Evolutionary conservation across 2,888 invertebrate genomes (phyloP).

Genomic region (Leptothorax acervorum): DNA sequence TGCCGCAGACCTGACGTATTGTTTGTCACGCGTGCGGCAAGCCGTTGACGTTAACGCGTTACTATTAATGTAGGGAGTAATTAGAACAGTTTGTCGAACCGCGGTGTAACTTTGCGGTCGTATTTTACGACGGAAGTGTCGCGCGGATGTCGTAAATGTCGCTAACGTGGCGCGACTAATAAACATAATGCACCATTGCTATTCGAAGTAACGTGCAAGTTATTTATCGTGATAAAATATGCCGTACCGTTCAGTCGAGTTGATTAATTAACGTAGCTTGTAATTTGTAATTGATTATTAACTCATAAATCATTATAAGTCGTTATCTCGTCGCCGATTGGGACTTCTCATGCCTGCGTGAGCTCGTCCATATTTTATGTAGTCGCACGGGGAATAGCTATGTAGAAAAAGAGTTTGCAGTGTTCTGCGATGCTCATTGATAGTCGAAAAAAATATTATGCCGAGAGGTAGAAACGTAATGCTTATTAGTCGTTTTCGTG

Average conservation of each 20-base stretch:
- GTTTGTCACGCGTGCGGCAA: conserved; percentile 37
- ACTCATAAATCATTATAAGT: not conserved
- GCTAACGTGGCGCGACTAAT: conserved; percentile 39
- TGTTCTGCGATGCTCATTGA: conserved; percentile 1
- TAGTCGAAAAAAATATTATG: not conserved
- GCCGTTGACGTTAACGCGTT: conserved; percentile 44
- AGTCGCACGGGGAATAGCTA: not conserved
- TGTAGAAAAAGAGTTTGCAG: not conserved
- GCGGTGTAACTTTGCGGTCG: conserved; percentile 17
- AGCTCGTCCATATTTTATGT: not conserved
- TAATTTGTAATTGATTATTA: not conserved
- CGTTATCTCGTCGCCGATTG: conserved; percentile 20
- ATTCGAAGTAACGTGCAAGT: conserved; percentile 12
- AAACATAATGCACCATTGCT: conserved; percentile 33
- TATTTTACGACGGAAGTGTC: conserved; percentile 41
- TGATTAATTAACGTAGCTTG: not conserved
- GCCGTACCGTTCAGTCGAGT: not conserved
- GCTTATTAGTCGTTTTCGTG: conserved; percentile 21
- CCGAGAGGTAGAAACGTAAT: not conserved
- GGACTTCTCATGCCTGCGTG: not conserved
- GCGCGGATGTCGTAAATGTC: conserved; percentile 47
- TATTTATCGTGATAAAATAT: conserved; percentile 24
- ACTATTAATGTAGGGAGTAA: conserved; percentile 40
- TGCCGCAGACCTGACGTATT: conserved; percentile 35
- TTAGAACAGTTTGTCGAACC: conserved; percentile 46